These are phyloP conservation scores for Drosophila putrida DNA, from an alignment of 2,888 invertebrate species.

Conservation along the genomic window DNA sequence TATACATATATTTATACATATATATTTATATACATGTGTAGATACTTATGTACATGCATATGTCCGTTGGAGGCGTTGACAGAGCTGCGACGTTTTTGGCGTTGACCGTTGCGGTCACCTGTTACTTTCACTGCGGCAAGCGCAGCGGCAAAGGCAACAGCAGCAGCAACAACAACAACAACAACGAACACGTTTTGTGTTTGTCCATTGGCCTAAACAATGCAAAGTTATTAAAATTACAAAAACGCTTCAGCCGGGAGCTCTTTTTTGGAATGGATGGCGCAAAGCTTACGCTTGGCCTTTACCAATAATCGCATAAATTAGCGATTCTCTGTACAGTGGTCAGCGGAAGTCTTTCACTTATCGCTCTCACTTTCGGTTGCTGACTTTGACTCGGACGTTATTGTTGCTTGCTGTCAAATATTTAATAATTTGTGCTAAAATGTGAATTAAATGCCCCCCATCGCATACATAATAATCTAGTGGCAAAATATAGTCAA, in stretches of 20 bases:
- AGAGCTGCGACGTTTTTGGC: slow-evolving; percentile 50
- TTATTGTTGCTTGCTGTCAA: slow-evolving; percentile 51
- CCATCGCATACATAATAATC: slow-evolving; percentile 65
- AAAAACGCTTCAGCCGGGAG: slow-evolving; percentile 50
- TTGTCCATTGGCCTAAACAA: slow-evolving; percentile 51
- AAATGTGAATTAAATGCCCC: slow-evolving; percentile 67
- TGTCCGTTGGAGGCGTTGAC: slow-evolving; percentile 51
- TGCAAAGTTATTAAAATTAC: slow-evolving; percentile 68
- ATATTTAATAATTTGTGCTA: slow-evolving; percentile 78
- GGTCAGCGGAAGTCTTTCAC: slow-evolving; percentile 67
- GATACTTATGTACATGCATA: not conserved
- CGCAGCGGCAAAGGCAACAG: slow-evolving; percentile 33
- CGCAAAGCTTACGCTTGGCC: slow-evolving; percentile 19
- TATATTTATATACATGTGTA: not conserved
- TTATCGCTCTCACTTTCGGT: slow-evolving; percentile 73
- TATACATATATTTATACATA: not conserved
- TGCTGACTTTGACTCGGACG: not conserved
- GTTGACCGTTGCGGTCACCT: slow-evolving; percentile 74
- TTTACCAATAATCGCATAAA: slow-evolving; percentile 74
- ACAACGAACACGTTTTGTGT: slow-evolving; percentile 67
- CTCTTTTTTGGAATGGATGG: slow-evolving; percentile 14
- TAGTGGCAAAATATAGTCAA: slow-evolving; percentile 21
- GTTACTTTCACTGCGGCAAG: slow-evolving; percentile 66
- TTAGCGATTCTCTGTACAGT: slow-evolving; percentile 65
- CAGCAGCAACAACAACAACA: slow-evolving; percentile 19